Evolutionary conservation across 2,797 vertebrate genomes (phyloP).

Genomic region (Cyprinella venusta): DNA sequence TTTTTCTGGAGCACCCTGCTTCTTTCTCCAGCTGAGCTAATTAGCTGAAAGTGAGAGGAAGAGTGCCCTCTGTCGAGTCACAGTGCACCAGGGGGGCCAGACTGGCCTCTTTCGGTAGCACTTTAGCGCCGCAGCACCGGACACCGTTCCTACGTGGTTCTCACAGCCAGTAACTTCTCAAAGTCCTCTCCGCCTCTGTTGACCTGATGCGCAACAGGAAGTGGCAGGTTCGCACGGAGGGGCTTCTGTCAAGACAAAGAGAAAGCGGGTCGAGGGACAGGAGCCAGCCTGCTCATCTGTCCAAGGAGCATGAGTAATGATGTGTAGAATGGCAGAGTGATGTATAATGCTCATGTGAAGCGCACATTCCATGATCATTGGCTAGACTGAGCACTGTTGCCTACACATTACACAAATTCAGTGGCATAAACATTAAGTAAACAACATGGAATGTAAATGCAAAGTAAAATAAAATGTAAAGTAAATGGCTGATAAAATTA

Average conservation of each 20-base stretch:
- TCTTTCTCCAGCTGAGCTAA: constrained; percentile 71
- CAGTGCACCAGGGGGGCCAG: constrained; percentile 64
- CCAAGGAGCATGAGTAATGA: constrained; percentile 15
- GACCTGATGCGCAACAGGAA: constrained; percentile 24
- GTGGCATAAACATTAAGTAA: neutral
- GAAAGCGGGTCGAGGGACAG: constrained; percentile 2
- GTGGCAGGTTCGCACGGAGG: neutral
- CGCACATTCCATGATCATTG: neutral
- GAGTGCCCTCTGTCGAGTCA: constrained; percentile 53
- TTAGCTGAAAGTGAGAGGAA: constrained; percentile 73
- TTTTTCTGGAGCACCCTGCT: constrained; percentile 64
- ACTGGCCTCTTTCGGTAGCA: constrained; percentile 68
- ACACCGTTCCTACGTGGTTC: constrained; percentile 49
- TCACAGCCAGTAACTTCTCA: constrained; percentile 57
- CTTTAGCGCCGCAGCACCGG: constrained; percentile 22
- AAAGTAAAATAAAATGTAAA: neutral
- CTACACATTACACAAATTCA: neutral
- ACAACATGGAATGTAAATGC: neutral
- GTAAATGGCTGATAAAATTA: neutral
- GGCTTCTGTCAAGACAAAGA: constrained; percentile 22
- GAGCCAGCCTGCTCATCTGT: constrained; percentile 35
- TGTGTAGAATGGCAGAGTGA: constrained; percentile 20
- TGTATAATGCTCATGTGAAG: constrained; percentile 20
- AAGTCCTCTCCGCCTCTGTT: constrained; percentile 50
- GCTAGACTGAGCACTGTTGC: neutral